These are phyloP conservation scores for Odocoileus virginianus DNA, from an alignment of 2,113 vertebrate species.

Conservation along the genomic window DNA sequence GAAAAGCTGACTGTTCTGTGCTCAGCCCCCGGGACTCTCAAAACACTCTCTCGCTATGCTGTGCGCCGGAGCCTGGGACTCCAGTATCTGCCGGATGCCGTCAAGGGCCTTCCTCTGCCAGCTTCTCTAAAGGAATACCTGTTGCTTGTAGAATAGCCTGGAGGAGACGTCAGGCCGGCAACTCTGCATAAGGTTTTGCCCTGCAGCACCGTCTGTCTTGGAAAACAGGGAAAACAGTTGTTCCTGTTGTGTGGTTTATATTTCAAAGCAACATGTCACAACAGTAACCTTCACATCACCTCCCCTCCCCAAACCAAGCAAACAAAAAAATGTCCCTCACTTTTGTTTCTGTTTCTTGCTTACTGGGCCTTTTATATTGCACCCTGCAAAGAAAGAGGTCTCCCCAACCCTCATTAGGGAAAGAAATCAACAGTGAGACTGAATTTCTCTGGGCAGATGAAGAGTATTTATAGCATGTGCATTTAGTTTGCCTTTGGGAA, in stretches of 20 bases:
- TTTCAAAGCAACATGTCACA: conserved; percentile 54
- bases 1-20: conserved; percentile 87
- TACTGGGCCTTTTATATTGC: conserved; percentile 31
- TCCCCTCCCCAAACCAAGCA: conserved; percentile 40
- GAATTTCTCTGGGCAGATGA: conserved; percentile 21
- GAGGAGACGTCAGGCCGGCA: not conserved
- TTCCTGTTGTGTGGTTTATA: conserved; percentile 36
- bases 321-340: conserved; percentile 15
- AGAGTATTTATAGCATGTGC: not conserved
- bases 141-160: conserved; percentile 79
- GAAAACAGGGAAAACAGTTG: conserved; percentile 42
- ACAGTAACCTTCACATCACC: conserved; percentile 2
- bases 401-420: not conserved
- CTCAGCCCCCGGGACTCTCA: conserved; percentile 86
- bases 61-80: conserved; percentile 90
- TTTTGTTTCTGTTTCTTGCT: conserved; percentile 57
- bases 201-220: not conserved
- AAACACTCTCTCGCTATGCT: conserved; percentile 87
- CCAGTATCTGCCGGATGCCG: conserved; percentile 89
- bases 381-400: not conserved
- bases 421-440: not conserved
- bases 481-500: conserved; percentile 27
- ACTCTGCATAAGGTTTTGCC: not conserved
- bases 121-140: conserved; percentile 92
- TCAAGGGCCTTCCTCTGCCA: conserved; percentile 92